Base-by-base conservation (phyloP, 2,888 invertebrate species). In the Eugnorisma glareosa region DNA sequence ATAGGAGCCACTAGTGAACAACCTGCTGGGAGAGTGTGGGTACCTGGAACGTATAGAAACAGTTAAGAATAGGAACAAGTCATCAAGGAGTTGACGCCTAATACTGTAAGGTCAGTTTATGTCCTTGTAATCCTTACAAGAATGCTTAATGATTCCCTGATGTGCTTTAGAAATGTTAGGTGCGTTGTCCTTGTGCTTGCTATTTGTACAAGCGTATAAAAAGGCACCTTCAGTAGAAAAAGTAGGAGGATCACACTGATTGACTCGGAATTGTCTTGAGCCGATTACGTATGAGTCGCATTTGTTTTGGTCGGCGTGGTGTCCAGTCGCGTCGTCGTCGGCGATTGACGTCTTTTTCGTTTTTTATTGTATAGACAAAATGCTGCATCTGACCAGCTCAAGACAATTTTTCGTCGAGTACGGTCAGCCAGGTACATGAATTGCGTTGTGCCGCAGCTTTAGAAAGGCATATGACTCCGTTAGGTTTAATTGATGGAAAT, bases 11-110 rank as follows among this genome's bases (percentile, higher is more conserved):
- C 81, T 18, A 96, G 82, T 0, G 95, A 94, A 43, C 92, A 89
- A 21, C 95, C 95, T 0, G 94, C 94, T 63, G 96, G 96, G 0
- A 96, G 85, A 0, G 91, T 93, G 48, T 90, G 90, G 4, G 90
- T 89, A 73, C 92, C 96, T 96, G 84, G 43, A 79, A 75, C 28
- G 43, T 24, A 18, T 45, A 28, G 4, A 11, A 54, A 8, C 5
- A 31, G 3, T 59, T 24, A 28, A 37, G 45, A 2, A 6, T 24
- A 18, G 59, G 31, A 10, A 59, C 59, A 31, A 2, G 8, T 31
- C 31, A 18, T 31, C 59, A 31, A 28, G 31, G 3, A 54, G 28
- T 48, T 24, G 2, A 48, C 48, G 48, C 21, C 7, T 48, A 2
- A 48, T 3, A 48, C 24, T 51, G 24, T 10, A 24, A 54, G 51